Base-by-base conservation (phyloP, 2,888 invertebrate genomes). In the Eupeodes luniger region DNA sequence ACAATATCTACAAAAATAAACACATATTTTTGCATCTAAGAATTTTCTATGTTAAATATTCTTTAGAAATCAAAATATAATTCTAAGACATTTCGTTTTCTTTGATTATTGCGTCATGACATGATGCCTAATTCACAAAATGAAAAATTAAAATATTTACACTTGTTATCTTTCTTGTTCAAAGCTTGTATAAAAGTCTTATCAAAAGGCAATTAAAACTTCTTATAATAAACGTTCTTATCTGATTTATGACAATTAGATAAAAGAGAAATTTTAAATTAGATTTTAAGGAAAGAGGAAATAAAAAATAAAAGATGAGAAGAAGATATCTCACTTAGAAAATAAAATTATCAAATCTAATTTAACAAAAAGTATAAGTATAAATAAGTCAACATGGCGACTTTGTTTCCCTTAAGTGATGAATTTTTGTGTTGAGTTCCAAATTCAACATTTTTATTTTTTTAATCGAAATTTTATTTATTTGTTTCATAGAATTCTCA, bases 131-230 rank as follows among this genome's bases (percentile, higher is more conserved):
- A 27, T 27, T 27, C 27, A 27, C 2, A 27, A 9, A 49, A 44
- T 72, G 66, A 1, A 67, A 78, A 53, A 55, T 67, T 53, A 67
- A 75, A 62, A 62, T 62, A 76, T 69, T 53, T 70, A 12, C 59
- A 1, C 19, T 34, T 44, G 14, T 16, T n/a, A 12, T 27, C 57
- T 78, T 59, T 14, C 12, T 74, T 49, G 57, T 59, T 59, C 40
- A 51, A 62, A 70, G 27, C 27, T 27, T 27, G 2, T 27, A 27
- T 27, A 70, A 80, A 57, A 72, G 36, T 51, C 53, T 11, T 40
- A 5, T 9, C 27, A 27, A n/a, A 78, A 82, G 74, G 78, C 77
- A 86, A 86, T 86, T 86, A 86, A 86, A 86, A 86, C 47, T 64
- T 62, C 61, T 40, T 40, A 62, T 62, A 19, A 36, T 64, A 7